Percentiles rank a stretch among this genome's conserved stretches.
phyloP scores from a whole-genome alignment of 2,888 invertebrate species.

The Dicycla oo region DNA sequence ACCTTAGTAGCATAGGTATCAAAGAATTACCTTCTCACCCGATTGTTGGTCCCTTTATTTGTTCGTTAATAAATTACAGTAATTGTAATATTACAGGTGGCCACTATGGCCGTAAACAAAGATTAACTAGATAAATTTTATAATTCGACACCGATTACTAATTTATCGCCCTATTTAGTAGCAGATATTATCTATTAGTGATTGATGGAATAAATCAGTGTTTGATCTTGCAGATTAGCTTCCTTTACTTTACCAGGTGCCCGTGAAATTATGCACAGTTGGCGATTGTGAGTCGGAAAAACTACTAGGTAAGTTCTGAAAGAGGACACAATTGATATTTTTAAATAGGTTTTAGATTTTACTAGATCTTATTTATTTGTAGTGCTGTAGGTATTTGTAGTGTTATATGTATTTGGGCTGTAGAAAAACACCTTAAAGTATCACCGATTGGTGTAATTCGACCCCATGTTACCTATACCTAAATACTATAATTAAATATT shows the following conservation, averaged over 20 bases:
- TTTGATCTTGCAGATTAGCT: conserved; percentile 63
- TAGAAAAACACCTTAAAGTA: neutral
- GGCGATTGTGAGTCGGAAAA: conserved; percentile 57
- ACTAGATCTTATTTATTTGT: neutral
- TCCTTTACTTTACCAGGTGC: conserved; percentile 49
- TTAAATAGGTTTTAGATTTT: neutral
- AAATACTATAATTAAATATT: neutral
- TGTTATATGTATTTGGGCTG: neutral
- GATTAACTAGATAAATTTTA: conserved; percentile 43
- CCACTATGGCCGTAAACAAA: conserved; percentile 11
- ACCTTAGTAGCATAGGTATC: conserved; percentile 43
- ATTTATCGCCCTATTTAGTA: conserved; percentile 53
- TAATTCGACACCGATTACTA: conserved; percentile 56
- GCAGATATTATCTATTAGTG: conserved; percentile 54
- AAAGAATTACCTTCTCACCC: conserved; percentile 13
- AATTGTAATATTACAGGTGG: conserved; percentile 6
- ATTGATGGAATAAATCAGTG: conserved; percentile 70
- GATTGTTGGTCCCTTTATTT: conserved; percentile 14
- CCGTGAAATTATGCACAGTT: conserved; percentile 50
- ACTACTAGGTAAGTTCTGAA: conserved; percentile 62
- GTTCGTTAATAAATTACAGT: conserved; percentile 8
- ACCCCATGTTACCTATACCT: neutral
- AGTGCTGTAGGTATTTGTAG: neutral
- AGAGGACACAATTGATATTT: neutral
- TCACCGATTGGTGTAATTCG: neutral